Evolutionary conservation across 2,888 invertebrate genomes (phyloP).

Genomic region (Choristoneura rosaceana): DNA sequence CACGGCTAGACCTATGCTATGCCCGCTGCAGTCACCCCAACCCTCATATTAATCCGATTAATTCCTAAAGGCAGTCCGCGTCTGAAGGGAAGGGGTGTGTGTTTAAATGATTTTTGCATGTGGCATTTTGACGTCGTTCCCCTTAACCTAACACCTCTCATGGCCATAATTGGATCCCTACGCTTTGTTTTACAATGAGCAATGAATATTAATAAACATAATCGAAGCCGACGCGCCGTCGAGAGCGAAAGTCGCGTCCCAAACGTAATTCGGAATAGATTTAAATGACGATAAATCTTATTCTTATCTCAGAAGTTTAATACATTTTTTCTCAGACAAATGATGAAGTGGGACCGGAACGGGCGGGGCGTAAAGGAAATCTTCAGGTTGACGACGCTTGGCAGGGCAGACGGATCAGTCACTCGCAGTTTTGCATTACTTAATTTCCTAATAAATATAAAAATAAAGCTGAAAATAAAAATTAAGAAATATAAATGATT

Average conservation of each 20-base stretch:
- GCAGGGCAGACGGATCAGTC: background rate
- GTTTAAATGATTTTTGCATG: slow-evolving; percentile 76
- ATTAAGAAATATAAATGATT: background rate
- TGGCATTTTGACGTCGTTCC: slow-evolving; percentile 68
- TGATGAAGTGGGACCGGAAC: slow-evolving; percentile 55
- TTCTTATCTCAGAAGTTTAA: slow-evolving; percentile 55
- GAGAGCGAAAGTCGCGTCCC: slow-evolving; percentile 42
- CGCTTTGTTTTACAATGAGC: slow-evolving; percentile 73
- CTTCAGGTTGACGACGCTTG: slow-evolving; percentile 44
- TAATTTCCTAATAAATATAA: background rate
- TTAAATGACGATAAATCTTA: slow-evolving; percentile 58
- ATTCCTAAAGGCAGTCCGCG: slow-evolving; percentile 69
- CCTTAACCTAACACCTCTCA: slow-evolving; percentile 67
- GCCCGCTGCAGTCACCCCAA: slow-evolving; percentile 49
- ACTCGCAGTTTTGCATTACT: background rate
- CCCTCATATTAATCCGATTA: slow-evolving; percentile 76
- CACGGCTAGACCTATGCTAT: slow-evolving; percentile 33
- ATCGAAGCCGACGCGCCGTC: slow-evolving; percentile 53
- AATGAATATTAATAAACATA: slow-evolving; percentile 78
- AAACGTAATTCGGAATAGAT: slow-evolving; percentile 51
- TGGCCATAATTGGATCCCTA: slow-evolving; percentile 65
- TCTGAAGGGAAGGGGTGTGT: slow-evolving; percentile 60
- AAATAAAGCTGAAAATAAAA: background rate
- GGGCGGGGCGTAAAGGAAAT: slow-evolving; percentile 47
- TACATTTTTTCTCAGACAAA: slow-evolving; percentile 58